phyloP scores from a whole-genome alignment of 2,888 invertebrate genomes.

The Cephonodes hylas region DNA sequence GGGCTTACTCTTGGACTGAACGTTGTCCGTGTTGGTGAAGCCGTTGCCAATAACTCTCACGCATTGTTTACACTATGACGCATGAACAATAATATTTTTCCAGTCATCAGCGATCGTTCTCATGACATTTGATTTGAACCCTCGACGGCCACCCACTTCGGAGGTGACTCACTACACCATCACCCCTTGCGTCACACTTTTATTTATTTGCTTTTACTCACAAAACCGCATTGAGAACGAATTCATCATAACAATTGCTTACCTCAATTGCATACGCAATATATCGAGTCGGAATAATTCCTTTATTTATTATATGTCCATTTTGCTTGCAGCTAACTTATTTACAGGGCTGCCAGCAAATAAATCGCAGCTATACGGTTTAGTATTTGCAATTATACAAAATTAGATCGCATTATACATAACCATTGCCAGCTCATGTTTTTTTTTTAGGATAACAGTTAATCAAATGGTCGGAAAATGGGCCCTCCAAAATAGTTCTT shows the following conservation, averaged over 20 bases:
- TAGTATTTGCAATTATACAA: too few relatives aligned
- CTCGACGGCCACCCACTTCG: neutral
- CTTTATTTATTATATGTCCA: too few relatives aligned
- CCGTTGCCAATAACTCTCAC: neutral
- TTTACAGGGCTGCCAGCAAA: too few relatives aligned
- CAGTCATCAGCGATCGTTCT: neutral
- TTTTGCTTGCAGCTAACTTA: too few relatives aligned
- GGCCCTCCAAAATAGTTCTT: too few relatives aligned
- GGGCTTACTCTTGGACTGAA: too few relatives aligned
- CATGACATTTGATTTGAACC: neutral
- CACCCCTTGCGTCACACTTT: neutral
- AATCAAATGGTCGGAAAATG: too few relatives aligned
- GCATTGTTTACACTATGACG: neutral
- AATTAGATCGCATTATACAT: too few relatives aligned
- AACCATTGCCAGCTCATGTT: too few relatives aligned
- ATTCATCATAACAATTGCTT: neutral
- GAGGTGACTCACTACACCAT: neutral
- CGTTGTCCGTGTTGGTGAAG: neutral
- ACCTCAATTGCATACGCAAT: neutral
- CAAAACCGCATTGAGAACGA: neutral
- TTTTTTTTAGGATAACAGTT: too few relatives aligned
- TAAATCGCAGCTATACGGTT: too few relatives aligned
- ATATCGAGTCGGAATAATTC: too few relatives aligned
- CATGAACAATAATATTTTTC: neutral
- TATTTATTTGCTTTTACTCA: neutral